Conservation (phyloP, 2,113 vertebrate species). For the Fulica atra region DNA sequence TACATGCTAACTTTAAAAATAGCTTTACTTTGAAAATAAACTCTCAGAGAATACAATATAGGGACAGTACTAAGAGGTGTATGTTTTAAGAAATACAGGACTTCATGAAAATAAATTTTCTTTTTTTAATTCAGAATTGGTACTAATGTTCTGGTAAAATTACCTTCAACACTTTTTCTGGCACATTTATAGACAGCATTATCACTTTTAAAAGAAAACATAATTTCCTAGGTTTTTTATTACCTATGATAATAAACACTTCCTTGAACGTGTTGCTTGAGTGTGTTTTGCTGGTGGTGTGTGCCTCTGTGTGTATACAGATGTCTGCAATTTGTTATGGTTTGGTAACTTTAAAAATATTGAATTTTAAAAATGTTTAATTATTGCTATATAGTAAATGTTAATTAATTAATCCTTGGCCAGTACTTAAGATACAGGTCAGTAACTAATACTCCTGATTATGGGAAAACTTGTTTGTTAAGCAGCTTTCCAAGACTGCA, state of each 20-base stretch:
- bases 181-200: constrained; percentile 22
- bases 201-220: constrained; percentile 46
- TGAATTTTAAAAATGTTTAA: neutral
- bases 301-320: neutral
- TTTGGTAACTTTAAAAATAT: neutral
- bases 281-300: neutral
- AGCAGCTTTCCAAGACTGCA: neutral
- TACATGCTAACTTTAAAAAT: neutral
- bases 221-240: constrained; percentile 43
- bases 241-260: constrained; percentile 46
- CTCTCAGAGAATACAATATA: neutral
- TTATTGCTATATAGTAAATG: neutral
- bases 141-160: neutral
- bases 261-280: constrained; percentile 11
- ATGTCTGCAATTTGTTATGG: neutral
- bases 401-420: neutral
- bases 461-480: neutral
- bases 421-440: neutral
- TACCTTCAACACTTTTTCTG: neutral
- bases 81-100: neutral
- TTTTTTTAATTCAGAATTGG: neutral
- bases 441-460: neutral
- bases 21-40: neutral
- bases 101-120: neutral
- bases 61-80: neutral